These are phyloP conservation scores for Thymelicus acteon DNA, from an alignment of 2,888 invertebrate genomes.

Conservation along the genomic window DNA sequence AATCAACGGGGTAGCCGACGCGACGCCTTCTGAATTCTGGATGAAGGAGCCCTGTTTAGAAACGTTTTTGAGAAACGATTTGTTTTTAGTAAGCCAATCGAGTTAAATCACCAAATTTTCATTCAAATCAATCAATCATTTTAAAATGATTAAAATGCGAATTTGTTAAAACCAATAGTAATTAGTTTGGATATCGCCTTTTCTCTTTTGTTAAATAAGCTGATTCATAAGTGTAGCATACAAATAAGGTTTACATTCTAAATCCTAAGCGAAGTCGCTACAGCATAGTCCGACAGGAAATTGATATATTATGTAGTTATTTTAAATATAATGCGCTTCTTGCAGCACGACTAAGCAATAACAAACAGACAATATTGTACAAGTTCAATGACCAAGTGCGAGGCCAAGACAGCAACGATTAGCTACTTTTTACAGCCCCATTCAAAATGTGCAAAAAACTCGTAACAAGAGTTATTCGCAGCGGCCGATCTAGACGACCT, in stretches of 20 bases:
- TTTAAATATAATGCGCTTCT: slow-evolving; percentile 26
- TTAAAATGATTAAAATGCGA: not conserved
- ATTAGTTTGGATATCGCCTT: not conserved
- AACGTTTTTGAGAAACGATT: slow-evolving; percentile 47
- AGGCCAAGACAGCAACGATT: slow-evolving; percentile 52
- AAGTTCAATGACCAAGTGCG: slow-evolving; percentile 54
- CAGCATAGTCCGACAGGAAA: slow-evolving; percentile 20
- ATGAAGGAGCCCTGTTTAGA: slow-evolving; percentile 55
- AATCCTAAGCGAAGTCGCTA: slow-evolving; percentile 9
- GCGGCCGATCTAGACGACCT: slow-evolving; percentile 60
- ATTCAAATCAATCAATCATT: not conserved
- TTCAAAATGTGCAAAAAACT: slow-evolving; percentile 59
- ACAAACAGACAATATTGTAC: slow-evolving; percentile 41
- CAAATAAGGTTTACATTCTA: not conserved
- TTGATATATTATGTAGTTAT: slow-evolving; percentile 31
- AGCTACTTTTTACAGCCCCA: slow-evolving; percentile 52
- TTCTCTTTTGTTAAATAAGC: not conserved
- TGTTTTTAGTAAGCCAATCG: not conserved
- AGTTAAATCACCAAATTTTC: not conserved
- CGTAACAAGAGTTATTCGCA: slow-evolving; percentile 62
- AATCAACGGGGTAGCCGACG: slow-evolving; percentile 73
- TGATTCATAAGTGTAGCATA: not conserved
- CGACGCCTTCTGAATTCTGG: slow-evolving; percentile 73
- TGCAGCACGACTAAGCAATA: slow-evolving; percentile 21
- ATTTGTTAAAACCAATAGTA: not conserved